phyloP scores from a whole-genome alignment of 2,888 invertebrate genomes.

The Pyrgus malvae region DNA sequence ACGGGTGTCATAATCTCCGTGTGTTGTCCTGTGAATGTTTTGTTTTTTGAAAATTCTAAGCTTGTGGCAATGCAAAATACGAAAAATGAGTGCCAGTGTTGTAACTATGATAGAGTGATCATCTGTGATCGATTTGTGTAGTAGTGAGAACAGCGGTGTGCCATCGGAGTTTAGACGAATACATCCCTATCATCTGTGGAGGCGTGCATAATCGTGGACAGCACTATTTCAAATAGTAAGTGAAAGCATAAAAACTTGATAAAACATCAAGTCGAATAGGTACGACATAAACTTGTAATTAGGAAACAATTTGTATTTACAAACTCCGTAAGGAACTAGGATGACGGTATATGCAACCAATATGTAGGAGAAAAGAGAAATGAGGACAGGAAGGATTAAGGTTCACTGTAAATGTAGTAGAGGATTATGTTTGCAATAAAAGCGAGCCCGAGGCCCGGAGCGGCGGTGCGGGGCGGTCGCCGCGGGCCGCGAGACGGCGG shows the following conservation, averaged over 20 bases:
- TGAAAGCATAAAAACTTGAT: constrained; percentile 38
- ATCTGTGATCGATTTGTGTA: constrained; percentile 62
- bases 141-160: constrained; percentile 60
- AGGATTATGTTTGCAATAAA: constrained; percentile 56
- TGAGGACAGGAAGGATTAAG: constrained; percentile 1
- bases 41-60: constrained; percentile 64
- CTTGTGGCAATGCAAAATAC: constrained; percentile 52
- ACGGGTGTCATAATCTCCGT: constrained; percentile 64
- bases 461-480: constrained; percentile 59
- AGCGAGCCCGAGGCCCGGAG: constrained; percentile 45
- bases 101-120: constrained; percentile 54
- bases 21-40: constrained; percentile 76
- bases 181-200: constrained; percentile 70
- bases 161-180: constrained; percentile 57
- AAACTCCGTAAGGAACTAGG: neutral
- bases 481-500: constrained; percentile 67
- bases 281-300: too few relatives aligned
- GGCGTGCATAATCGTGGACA: constrained; percentile 71
- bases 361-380: neutral
- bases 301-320: neutral
- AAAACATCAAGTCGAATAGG: neutral
- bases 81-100: constrained; percentile 69
- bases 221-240: constrained; percentile 79
- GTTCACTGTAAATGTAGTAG: constrained; percentile 27
- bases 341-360: neutral